These are phyloP conservation scores for Psophia crepitans DNA, from an alignment of 2,113 vertebrate genomes.

Conservation along the genomic window DNA sequence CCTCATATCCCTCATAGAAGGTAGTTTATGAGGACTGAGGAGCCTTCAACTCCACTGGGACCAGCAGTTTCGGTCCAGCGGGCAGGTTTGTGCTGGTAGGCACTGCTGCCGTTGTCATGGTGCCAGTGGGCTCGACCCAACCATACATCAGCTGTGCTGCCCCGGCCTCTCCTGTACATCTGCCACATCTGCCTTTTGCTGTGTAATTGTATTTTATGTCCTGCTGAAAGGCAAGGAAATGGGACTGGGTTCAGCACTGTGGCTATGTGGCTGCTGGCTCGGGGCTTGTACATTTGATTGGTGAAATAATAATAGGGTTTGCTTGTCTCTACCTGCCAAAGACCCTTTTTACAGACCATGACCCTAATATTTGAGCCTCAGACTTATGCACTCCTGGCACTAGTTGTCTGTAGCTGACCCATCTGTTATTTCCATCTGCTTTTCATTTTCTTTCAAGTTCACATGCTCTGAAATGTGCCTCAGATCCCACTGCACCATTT, in stretches of 20 bases:
- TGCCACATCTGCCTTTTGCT: not conserved
- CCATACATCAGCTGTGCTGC: accelerated
- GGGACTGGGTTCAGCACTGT: not conserved
- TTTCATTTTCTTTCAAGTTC: not conserved
- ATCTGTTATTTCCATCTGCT: not conserved
- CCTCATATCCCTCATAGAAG: not conserved
- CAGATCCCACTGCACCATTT: not conserved
- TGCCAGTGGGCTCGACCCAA: not conserved
- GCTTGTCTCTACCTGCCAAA: not conserved
- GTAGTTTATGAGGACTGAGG: not conserved
- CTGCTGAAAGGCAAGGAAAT: not conserved
- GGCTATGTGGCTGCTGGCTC: not conserved
- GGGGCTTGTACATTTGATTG: not conserved
- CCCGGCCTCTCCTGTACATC: not conserved
- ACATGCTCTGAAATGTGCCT: not conserved
- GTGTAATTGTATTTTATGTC: not conserved
- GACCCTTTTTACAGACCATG: not conserved
- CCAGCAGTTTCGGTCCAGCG: not conserved
- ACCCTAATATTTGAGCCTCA: not conserved
- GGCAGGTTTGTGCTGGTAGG: not conserved
- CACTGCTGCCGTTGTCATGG: not conserved
- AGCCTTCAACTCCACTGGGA: not conserved
- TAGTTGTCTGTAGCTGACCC: not conserved
- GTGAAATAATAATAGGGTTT: not conserved
- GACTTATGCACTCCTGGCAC: not conserved